These are phyloP conservation scores for Lypha dubia DNA, from an alignment of 2,888 invertebrate species.

Conservation along the genomic window DNA sequence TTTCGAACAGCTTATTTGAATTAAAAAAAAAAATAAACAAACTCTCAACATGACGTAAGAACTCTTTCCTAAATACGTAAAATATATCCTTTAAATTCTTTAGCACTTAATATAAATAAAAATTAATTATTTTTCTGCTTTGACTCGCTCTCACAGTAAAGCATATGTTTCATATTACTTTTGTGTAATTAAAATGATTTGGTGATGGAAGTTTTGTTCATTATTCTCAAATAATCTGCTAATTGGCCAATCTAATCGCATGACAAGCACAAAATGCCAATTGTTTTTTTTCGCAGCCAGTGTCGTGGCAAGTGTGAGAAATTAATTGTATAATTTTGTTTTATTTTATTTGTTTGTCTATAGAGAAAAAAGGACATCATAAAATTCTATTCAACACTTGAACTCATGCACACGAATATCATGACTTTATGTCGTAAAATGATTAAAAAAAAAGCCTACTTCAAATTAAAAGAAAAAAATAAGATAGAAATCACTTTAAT, in stretches of 20 bases:
- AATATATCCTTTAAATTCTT: too few relatives aligned
- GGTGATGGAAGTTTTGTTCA: background rate
- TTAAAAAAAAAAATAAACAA: too few relatives aligned
- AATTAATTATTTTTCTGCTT: too few relatives aligned
- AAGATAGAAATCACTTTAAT: constrained; percentile 4
- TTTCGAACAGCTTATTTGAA: too few relatives aligned
- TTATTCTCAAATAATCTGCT: constrained; percentile 55
- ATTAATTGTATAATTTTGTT: constrained; percentile 29
- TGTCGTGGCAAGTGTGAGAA: constrained; percentile 45
- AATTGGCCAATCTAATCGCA: constrained; percentile 43
- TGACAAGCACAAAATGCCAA: constrained; percentile 36
- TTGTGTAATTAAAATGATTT: too few relatives aligned
- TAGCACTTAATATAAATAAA: too few relatives aligned
- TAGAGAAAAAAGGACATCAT: background rate
- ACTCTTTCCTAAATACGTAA: too few relatives aligned
- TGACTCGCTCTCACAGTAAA: too few relatives aligned
- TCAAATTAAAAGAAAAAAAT: background rate
- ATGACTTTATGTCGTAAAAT: constrained; percentile 16
- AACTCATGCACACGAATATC: constrained; percentile 48
- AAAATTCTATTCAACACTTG: background rate
- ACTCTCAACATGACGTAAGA: too few relatives aligned
- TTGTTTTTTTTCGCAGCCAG: background rate
- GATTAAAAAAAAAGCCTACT: background rate
- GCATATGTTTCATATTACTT: too few relatives aligned
- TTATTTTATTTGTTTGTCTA: background rate